Evolutionary conservation across 2,888 invertebrate genomes (phyloP), one percentile per base, ranked within the genome.

Genomic region (Microplitis manilae): DNA sequence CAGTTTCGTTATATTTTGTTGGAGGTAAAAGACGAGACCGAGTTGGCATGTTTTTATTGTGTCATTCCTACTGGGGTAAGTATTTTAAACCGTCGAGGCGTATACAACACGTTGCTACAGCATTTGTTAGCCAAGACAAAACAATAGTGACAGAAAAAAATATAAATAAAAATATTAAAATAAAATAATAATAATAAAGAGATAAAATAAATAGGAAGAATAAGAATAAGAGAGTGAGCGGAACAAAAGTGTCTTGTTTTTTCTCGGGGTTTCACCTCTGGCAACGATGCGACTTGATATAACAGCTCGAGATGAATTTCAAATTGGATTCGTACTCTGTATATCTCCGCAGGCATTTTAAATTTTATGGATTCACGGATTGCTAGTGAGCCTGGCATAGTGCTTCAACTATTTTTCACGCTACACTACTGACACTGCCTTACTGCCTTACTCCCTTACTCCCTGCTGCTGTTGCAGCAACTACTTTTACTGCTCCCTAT

Each of bases 11-110:
- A 13, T 50, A 50, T 13, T 50, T 50, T 50, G 13, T 13, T 50
- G 13, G 9, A 5, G 13, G 50, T 13, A 50, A 50, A 8, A 50
- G 13, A 13, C 50, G 2, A 13, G 13, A 50, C 8, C 9, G 50
- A 50, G 50, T 50, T 50, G 50, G 50, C 50, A 50, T 50, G 50
- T 50, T 13, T 50, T 50, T 65, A 65, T 65, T 65, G 30, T 65
- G 38, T 20, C 38, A 30, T 38, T 65, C 38, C 71, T 75, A 69
- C 68, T 60, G 13, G 77, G 62, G 59, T 75, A 67, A 78, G 68
- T 65, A 76, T 80, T 80, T 79, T 77, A 73, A 76, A 73, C 69
- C 15, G 68, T 78, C 68, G 75, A 73, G 65, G 68, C 60, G 40
- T 40, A 68, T 78, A 67, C 60, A 50, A 50, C 78, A 68, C 64